Evolutionary conservation across 2,888 invertebrate genomes (phyloP).

Genomic region (Rhopalosiphum nymphaeae): DNA sequence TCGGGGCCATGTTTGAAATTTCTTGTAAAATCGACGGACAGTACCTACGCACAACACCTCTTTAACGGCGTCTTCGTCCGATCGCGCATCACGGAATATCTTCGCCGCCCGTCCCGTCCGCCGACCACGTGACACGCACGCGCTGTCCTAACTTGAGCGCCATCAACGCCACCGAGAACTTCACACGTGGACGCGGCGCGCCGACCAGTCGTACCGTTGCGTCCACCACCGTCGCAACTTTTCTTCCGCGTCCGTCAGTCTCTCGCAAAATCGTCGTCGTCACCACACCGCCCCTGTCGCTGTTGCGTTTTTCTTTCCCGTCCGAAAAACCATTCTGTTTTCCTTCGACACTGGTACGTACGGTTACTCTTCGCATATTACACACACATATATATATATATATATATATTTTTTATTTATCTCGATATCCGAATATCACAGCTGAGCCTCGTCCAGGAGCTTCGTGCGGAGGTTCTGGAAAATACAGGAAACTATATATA

Average conservation of each 20-base stretch:
- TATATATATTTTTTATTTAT: background rate
- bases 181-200: conserved; percentile 18
- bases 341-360: background rate
- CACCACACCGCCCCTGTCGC: too few species aligned
- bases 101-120: background rate
- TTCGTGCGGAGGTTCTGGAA: too few species aligned
- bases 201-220: background rate
- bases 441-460: too few species aligned
- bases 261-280: background rate
- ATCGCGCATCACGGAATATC: background rate
- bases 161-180: background rate
- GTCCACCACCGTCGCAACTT: background rate
- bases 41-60: background rate
- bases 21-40: background rate
- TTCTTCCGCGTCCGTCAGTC: background rate
- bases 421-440: too few species aligned
- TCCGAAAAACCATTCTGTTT: background rate
- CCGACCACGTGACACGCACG: background rate
- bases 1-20: background rate
- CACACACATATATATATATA: background rate
- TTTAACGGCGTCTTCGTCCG: background rate
- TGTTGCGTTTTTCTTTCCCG: background rate
- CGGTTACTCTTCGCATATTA: background rate
- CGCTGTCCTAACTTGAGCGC: background rate
- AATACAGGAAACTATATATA: too few species aligned